A percentile compares a stretch with the other conserved stretches of the same genome.
phyloP scores from a whole-genome alignment of 2,888 invertebrate genomes.

The Hypena proboscidalis region DNA sequence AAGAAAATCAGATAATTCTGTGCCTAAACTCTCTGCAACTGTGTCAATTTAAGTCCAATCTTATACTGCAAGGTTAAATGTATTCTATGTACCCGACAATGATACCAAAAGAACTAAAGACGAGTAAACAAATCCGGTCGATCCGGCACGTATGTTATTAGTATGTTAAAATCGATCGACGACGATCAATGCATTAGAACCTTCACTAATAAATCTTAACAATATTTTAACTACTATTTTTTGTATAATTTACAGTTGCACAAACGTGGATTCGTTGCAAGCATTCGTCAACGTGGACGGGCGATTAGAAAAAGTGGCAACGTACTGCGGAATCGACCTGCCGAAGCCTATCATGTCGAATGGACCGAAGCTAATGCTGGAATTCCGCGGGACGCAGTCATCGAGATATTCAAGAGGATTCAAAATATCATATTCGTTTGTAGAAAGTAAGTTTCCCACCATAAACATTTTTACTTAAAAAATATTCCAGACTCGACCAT shows the following conservation, averaged over 20 bases:
- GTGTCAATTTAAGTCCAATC: no score
- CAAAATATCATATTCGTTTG: conserved; percentile 94
- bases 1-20: no score
- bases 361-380: conserved; percentile 93
- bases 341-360: conserved; percentile 97
- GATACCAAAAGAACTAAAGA: no score
- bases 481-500: no score
- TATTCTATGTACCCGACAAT: no score
- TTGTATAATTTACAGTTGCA: conserved; percentile 86
- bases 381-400: conserved; percentile 92
- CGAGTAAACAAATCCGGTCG: no score
- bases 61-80: no score
- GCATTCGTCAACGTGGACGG: conserved; percentile 94
- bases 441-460: conserved; percentile 90
- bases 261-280: conserved; percentile 91
- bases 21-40: no score
- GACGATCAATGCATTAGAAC: no score
- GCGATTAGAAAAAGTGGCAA: conserved; percentile 93
- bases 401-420: conserved; percentile 93
- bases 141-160: no score
- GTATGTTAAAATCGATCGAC: no score
- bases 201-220: background rate
- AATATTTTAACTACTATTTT: background rate
- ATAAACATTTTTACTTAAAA: conserved; percentile 4
- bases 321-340: conserved; percentile 92